Percentiles rank a stretch among this genome's conserved stretches.
These are phyloP conservation scores for Erebia epiphron DNA, from an alignment of 2,888 invertebrate species.

Conservation along the genomic window DNA sequence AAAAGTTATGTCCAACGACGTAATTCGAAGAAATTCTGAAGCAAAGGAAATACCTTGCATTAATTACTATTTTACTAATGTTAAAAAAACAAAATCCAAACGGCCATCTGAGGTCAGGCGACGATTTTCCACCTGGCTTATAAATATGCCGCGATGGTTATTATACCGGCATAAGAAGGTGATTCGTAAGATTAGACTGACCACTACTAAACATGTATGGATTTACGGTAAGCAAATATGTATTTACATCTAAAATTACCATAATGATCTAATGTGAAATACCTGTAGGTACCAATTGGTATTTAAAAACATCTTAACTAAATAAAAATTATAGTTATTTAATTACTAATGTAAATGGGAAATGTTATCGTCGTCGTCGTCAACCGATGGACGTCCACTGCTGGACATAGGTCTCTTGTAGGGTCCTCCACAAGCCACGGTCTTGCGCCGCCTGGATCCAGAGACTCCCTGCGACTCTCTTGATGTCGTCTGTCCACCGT, in stretches of 20 bases:
- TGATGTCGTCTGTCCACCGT: no score
- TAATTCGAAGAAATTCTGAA: not conserved
- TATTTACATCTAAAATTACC: not conserved
- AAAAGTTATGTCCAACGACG: not conserved
- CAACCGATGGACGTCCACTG: no score
- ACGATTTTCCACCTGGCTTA: not conserved
- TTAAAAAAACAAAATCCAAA: not conserved
- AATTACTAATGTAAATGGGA: not conserved
- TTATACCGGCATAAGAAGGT: slow-evolving; percentile 1
- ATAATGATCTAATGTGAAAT: slow-evolving; percentile 16
- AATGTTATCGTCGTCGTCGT: no score
- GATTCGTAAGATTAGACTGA: not conserved
- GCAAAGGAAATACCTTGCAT: not conserved
- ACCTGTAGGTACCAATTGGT: not conserved
- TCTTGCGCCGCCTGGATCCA: no score
- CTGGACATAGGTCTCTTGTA: no score
- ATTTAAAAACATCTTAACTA: not conserved
- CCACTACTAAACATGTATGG: slow-evolving; percentile 4
- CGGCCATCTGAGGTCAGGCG: not conserved
- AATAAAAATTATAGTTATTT: not conserved
- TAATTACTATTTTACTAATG: not conserved
- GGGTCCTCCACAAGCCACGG: no score
- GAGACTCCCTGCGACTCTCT: no score
- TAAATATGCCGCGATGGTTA: not conserved
- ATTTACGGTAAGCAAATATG: slow-evolving; percentile 13